These are phyloP conservation scores for Yasuhikotakia modesta DNA, from an alignment of 2,797 vertebrate genomes.

Conservation along the genomic window DNA sequence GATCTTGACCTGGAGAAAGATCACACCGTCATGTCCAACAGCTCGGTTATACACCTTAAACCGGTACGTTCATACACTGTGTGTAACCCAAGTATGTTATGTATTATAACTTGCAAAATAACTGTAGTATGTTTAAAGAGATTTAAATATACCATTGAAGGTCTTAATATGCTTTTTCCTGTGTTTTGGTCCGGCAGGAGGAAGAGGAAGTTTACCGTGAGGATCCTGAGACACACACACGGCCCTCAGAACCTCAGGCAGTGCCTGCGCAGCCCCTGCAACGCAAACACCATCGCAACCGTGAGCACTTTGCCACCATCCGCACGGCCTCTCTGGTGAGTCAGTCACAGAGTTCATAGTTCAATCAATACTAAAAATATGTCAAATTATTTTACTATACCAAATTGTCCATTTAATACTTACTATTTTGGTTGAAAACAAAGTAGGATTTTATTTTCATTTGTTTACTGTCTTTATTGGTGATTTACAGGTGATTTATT, in stretches of 20 bases:
- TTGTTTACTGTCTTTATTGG: no score
- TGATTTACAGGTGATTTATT: no score
- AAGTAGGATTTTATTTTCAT: no score
- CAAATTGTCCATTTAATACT: no score
- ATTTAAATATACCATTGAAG: not conserved
- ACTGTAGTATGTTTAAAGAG: not conserved
- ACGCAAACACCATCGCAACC: conserved; percentile 93
- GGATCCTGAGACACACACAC: conserved; percentile 82
- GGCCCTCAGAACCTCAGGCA: conserved; percentile 85
- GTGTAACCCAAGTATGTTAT: no score
- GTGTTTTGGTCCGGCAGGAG: conserved; percentile 67
- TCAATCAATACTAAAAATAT: no score
- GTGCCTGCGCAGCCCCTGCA: conserved; percentile 83
- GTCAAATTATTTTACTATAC: no score
- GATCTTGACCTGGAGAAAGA: conserved; percentile 96
- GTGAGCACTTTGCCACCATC: conserved; percentile 98
- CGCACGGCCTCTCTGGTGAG: conserved; percentile 94
- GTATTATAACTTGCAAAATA: no score
- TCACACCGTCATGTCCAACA: conserved; percentile 98
- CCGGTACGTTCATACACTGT: conserved; percentile 72
- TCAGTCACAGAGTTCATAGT: conserved; percentile 14
- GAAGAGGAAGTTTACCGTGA: conserved; percentile 90
- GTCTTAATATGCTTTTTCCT: not conserved
- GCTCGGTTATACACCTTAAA: conserved; percentile 95
- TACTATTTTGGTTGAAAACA: no score